Base-by-base conservation (phyloP, 2,113 vertebrate species). In the Numida meleagris region DNA sequence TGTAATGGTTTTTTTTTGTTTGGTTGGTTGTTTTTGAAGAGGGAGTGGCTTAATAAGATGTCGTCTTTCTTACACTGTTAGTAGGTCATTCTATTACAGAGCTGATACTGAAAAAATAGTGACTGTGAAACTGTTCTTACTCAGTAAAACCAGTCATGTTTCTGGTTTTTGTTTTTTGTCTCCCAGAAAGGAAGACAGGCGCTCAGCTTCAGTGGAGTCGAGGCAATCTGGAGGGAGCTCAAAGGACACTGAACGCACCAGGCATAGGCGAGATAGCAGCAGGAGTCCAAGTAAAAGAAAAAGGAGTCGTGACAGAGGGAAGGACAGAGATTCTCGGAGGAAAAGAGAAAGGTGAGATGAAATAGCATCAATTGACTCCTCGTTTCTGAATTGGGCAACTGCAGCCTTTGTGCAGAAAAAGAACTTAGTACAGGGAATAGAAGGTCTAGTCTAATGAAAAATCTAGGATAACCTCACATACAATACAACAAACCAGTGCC, bases 191-290 rank as follows among this genome's bases (percentile, higher is more conserved):
- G 97, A 98, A 24, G 97, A 97, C 6, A 91, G 97, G 31, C 97
- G 98, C 1, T 99, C 99, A 1, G 96, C 95, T 4, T 99, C 99
- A 0, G 96, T 92, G 6, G 99, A 99, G 66, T 99, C 99, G 0
- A 96, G 82, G 12, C 98, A 97, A 50, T 98, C 98, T 68, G 95
- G 61, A 31, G 96, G 96, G 42, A 98, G 98, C 94, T 96, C 63
- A 27, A 97, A 97, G 83, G 98, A 98, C 4, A 65, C 68, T 0
- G 98, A 97, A 25, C 78, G 89, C 75, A 84, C 91, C 9, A 97
- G 96, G 25, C 97, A 95, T 17, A 97, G 97, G 83, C 97, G 95
- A n/a, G 98, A 97, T 46, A 96, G 81, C 63, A 98, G 97, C 77
- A 96, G 98, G 86, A 98, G 98, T 59, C 98, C 98, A 34, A 95